Base-by-base conservation (phyloP, 2,888 invertebrate genomes). In the Microchrysa polita region DNA sequence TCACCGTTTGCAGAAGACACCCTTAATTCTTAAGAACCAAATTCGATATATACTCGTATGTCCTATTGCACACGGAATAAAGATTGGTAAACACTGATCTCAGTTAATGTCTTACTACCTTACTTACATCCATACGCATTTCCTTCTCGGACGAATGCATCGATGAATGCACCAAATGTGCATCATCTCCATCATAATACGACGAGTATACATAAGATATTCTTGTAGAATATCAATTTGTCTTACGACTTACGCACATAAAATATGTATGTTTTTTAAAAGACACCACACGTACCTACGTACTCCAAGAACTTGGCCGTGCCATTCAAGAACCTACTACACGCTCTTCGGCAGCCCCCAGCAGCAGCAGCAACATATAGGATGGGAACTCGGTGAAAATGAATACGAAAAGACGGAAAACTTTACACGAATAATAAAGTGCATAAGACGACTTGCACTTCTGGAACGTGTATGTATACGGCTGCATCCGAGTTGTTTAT, bases 211-310 rank as follows among this genome's bases (percentile, higher is more conserved):
- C 20, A 55, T 69, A 69, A 69, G 57, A 42, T 69, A 40, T 57
- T 57, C 57, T 27, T 20, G 69, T 69, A 55, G 69, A 69, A 69
- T 55, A 57, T 69, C 69, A 69, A 57, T 69, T 69, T 55, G 69
- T 69, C 69, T 69, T 69, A 52, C 22, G 69, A 57, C 69, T 69
- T 69, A 52, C 22, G 55, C 69, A 69, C 57, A 69, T 69, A 69
- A 69, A 69, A 69, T 67, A 69, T 57, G 57, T 23, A 48, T 65
- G 48, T 14, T 65, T 55, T 20, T 34, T 40, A 67, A n/a, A 48
- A 48, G 48, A 48, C 48, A 2, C 27, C 16, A 48, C 48, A 48
- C 48, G 12, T 12, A n/a, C 16, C 48, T 42, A 9, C 42, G 42
- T 34, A 53, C n/a, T 12, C 1, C 9, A 69, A 69, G 55, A 69